These are phyloP conservation scores for Leptoclinus maculatus DNA, from an alignment of 2,797 vertebrate genomes.

Conservation along the genomic window DNA sequence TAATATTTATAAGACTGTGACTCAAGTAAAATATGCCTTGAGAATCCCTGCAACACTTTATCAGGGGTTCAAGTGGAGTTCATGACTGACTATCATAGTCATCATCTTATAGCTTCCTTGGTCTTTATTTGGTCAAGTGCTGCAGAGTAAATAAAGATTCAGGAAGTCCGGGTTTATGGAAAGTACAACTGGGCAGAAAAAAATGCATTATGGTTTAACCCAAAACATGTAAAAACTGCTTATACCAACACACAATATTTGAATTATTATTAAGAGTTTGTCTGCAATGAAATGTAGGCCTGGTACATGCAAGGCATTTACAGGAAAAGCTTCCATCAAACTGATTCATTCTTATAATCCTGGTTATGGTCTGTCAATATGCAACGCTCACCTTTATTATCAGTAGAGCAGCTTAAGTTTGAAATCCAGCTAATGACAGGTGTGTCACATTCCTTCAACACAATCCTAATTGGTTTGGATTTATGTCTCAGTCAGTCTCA, in stretches of 20 bases:
- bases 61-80: constrained; percentile 22
- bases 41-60: constrained; percentile 14
- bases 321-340: constrained; percentile 5
- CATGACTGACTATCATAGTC: constrained; percentile 10
- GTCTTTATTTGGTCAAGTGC: constrained; percentile 29
- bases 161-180: neutral
- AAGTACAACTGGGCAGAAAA: neutral
- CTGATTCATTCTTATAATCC: constrained; percentile 10
- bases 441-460: constrained; percentile 19
- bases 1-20: constrained; percentile 59
- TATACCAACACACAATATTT: constrained; percentile 1
- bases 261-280: neutral
- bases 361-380: neutral
- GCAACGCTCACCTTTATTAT: constrained; percentile 19
- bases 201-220: neutral
- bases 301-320: neutral
- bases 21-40: constrained; percentile 28
- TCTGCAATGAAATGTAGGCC: neutral
- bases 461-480: constrained; percentile 39
- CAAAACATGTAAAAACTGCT: neutral
- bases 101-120: constrained; percentile 26
- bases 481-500: constrained; percentile 36
- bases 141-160: neutral
- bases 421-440: constrained; percentile 34
- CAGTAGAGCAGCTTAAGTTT: neutral